phyloP scores from a whole-genome alignment of 2,113 vertebrate genomes.

The Anseranas semipalmata region DNA sequence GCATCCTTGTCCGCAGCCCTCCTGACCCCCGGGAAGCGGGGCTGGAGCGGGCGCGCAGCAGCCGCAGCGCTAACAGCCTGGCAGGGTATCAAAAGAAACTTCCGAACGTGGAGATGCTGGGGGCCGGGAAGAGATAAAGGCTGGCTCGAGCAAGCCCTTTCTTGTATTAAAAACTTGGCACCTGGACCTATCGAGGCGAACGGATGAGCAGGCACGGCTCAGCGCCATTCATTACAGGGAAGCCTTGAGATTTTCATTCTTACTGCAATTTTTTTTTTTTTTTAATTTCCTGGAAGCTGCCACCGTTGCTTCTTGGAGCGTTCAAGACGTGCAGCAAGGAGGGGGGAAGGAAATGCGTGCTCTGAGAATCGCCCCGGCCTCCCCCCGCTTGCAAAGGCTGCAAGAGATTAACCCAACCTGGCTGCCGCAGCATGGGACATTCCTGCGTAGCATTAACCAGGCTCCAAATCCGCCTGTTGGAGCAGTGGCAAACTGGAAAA shows the following conservation, averaged over 20 bases:
- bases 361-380: not conserved
- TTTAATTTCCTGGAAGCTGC: not conserved
- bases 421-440: slow-evolving; percentile 1
- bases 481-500: not conserved
- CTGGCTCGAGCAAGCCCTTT: slow-evolving; percentile 17
- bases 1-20: slow-evolving; percentile 32
- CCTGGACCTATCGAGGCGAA: not conserved
- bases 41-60: not conserved
- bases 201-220: not conserved
- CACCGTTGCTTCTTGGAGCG: not conserved
- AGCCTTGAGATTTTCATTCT: not conserved
- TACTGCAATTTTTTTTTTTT: not conserved
- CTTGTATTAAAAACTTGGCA: slow-evolving; percentile 55
- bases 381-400: not conserved
- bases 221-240: not conserved
- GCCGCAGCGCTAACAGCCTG: not conserved
- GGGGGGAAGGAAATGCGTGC: not conserved
- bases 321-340: not conserved
- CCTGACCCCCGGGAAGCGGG: not conserved
- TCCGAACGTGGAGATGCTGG: not conserved
- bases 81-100: slow-evolving; percentile 49
- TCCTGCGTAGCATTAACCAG: slow-evolving; percentile 28
- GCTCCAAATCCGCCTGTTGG: slow-evolving; percentile 13
- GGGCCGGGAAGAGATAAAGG: slow-evolving; percentile 13
- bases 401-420: not conserved